Conservation (phyloP, 1,140 invertebrate genomes). For the Sinella curviseta region DNA sequence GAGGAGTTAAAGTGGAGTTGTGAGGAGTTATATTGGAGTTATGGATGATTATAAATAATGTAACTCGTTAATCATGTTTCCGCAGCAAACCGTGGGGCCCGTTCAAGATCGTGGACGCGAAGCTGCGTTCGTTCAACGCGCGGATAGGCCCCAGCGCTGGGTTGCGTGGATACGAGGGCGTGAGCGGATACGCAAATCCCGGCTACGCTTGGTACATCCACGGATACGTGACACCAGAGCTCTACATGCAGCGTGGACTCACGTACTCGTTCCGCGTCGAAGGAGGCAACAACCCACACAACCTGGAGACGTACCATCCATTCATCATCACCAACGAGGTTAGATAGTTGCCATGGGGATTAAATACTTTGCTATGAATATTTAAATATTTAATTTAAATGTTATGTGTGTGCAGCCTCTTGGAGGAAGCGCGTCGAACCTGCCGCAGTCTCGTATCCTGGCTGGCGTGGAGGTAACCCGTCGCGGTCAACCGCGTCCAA, state of each 20-base stretch:
- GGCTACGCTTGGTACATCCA: constrained; percentile 80
- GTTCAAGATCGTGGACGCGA: constrained; percentile 73
- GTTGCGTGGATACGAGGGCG: constrained; percentile 71
- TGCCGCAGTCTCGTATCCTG: constrained; percentile 57
- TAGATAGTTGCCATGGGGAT: not conserved
- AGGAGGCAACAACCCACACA: constrained; percentile 88
- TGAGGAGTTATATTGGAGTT: too few relatives aligned
- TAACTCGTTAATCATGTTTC: constrained; percentile 19
- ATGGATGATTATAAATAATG: too few relatives aligned
- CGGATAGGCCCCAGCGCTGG: constrained; percentile 79
- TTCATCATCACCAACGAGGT: constrained; percentile 83
- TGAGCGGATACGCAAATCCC: constrained; percentile 65
- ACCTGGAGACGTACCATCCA: constrained; percentile 83
- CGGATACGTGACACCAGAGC: constrained; percentile 79
- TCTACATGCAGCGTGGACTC: constrained; percentile 81
- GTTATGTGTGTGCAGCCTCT: not conserved
- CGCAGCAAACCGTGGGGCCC: constrained; percentile 70
- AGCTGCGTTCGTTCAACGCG: constrained; percentile 72
- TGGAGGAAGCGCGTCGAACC: not conserved
- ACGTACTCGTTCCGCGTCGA: constrained; percentile 78
- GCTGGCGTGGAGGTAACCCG: constrained; percentile 82
- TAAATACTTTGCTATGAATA: too few relatives aligned
- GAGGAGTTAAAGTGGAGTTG: too few relatives aligned
- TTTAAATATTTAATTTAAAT: constrained; percentile 61
- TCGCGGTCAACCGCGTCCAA: constrained; percentile 73